A percentile compares a stretch with the other conserved stretches of the same genome.
These are phyloP conservation scores for Mionectes olivaceus DNA, from an alignment of 2,797 vertebrate genomes.

Conservation along the genomic window DNA sequence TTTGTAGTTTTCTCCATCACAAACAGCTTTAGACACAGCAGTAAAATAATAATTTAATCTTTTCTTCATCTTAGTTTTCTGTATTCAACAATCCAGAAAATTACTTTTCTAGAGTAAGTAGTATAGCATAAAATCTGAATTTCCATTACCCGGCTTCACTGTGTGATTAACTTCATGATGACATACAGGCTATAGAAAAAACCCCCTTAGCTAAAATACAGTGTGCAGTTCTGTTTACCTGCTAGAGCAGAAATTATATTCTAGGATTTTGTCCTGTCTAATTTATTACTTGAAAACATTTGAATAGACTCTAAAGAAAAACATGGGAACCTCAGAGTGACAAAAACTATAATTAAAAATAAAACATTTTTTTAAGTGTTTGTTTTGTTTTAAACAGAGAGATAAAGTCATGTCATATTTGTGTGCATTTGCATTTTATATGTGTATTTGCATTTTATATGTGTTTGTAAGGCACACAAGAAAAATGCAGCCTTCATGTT, in stretches of 20 bases:
- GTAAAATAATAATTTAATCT: neutral
- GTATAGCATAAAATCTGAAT: neutral
- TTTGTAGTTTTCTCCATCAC: neutral
- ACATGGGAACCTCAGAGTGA: neutral
- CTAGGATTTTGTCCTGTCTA: neutral
- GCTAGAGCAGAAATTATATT: neutral
- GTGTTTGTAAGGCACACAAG: neutral
- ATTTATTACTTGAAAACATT: neutral
- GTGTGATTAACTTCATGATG: neutral
- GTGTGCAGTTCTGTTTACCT: neutral
- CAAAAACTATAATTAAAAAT: neutral
- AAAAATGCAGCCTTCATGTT: neutral
- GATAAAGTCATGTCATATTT: neutral
- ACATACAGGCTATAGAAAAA: neutral
- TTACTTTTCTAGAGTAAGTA: neutral
- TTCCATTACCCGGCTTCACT: neutral
- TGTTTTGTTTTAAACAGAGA: neutral
- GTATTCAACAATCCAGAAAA: slow-evolving; percentile 5
- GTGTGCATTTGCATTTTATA: neutral
- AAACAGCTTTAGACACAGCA: neutral
- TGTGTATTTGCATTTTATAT: neutral
- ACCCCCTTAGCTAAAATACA: neutral
- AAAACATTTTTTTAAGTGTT: neutral
- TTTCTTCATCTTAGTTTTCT: neutral
- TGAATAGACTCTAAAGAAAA: neutral